A percentile compares a stretch with the other conserved stretches of the same genome.
Conservation (phyloP, 2,888 invertebrate species). For the Syrphus vitripennis region DNA sequence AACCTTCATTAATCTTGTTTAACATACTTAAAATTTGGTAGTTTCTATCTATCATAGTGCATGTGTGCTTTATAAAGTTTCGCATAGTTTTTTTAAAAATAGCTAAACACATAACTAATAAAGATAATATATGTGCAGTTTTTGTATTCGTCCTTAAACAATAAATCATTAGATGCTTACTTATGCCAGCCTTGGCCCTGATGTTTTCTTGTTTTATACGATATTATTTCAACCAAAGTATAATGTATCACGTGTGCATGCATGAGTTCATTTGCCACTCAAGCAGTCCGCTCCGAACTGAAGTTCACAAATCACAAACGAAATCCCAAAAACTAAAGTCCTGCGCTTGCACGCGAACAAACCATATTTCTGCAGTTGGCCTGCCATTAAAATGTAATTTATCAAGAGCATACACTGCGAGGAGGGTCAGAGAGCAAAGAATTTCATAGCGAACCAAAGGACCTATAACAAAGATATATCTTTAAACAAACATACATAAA, state of each 20-base stretch:
- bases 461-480: too few relatives aligned
- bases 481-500: not conserved
- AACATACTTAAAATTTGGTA: too few relatives aligned
- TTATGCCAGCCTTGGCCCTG: constrained; percentile 35
- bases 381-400: constrained; percentile 66
- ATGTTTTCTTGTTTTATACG: constrained; percentile 20
- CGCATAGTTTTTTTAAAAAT: too few relatives aligned
- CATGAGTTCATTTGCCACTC: constrained; percentile 64
- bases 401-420: constrained; percentile 24
- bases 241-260: constrained; percentile 57
- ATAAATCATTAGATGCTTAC: constrained; percentile 42
- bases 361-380: constrained; percentile 66
- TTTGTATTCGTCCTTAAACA: not conserved
- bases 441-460: too few relatives aligned
- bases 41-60: too few relatives aligned
- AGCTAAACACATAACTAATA: too few relatives aligned
- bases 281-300: constrained; percentile 30
- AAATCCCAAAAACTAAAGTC: constrained; percentile 60
- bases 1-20: too few relatives aligned
- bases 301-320: constrained; percentile 65
- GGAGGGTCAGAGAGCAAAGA: not conserved
- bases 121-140: not conserved
- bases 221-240: not conserved
- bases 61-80: too few relatives aligned
- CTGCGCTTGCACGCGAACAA: constrained; percentile 57